These are phyloP conservation scores for Drosophila sturtevanti DNA, from an alignment of 1,140 invertebrate species.

Conservation along the genomic window DNA sequence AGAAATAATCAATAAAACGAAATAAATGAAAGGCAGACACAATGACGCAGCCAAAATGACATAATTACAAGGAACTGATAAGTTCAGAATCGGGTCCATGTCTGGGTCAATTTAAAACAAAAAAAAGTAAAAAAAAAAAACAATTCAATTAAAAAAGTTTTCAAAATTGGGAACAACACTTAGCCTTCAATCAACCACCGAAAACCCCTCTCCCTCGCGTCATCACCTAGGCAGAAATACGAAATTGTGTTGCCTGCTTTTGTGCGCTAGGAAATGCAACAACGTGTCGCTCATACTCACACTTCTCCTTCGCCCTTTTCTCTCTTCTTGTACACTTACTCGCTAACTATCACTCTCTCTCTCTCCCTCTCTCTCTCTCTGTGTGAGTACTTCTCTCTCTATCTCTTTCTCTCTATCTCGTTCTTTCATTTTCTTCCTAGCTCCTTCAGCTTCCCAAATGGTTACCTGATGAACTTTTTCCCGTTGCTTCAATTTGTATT, in stretches of 20 bases:
- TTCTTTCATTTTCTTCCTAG: constrained; percentile 7
- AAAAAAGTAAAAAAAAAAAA: neutral
- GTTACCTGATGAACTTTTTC: constrained; percentile 58
- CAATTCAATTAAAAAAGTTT: constrained; percentile 74
- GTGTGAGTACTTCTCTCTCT: neutral
- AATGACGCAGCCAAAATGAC: constrained; percentile 76
- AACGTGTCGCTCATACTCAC: constrained; percentile 72
- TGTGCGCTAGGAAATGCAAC: constrained; percentile 68
- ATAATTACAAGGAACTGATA: constrained; percentile 67
- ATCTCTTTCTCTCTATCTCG: constrained; percentile 11
- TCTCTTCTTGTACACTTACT: neutral
- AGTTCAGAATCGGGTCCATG: constrained; percentile 48
- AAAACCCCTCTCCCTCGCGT: constrained; percentile 7
- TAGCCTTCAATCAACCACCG: constrained; percentile 14
- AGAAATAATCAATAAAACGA: constrained; percentile 68
- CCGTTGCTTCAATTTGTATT: constrained; percentile 38
- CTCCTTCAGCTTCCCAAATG: constrained; percentile 55
- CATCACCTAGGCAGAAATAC: constrained; percentile 9
- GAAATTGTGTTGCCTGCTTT: constrained; percentile 56
- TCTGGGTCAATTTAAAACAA: constrained; percentile 34
- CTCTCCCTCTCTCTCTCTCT: neutral
- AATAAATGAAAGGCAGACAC: constrained; percentile 52
- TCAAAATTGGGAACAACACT: constrained; percentile 22
- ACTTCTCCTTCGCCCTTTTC: constrained; percentile 16
- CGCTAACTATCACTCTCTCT: neutral